Conservation (phyloP, 1,140 invertebrate species). For the Adoxophyes honmai region DNA sequence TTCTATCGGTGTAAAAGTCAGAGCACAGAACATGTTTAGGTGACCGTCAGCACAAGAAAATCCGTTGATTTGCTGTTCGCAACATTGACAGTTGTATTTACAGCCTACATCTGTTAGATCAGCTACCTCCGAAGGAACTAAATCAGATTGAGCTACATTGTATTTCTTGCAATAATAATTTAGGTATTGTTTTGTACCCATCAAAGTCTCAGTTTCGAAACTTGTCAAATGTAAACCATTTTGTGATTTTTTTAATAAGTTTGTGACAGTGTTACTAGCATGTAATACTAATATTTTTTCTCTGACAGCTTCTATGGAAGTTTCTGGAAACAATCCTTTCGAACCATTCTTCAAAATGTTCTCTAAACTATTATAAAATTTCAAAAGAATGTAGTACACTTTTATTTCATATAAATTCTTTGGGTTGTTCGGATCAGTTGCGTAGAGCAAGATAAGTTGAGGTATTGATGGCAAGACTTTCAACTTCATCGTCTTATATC, state of each 20-base stretch:
- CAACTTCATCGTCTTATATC: conserved; percentile 46
- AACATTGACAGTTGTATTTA: conserved; percentile 49
- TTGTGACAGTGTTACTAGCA: conserved; percentile 35
- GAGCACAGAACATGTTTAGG: conserved; percentile 51
- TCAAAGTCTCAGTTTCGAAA: conserved; percentile 38
- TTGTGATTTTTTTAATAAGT: conserved; percentile 30
- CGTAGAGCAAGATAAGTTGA: conserved; percentile 37
- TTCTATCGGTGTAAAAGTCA: conserved; percentile 55
- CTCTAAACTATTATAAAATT: conserved; percentile 38
- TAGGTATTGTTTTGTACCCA: conserved; percentile 41
- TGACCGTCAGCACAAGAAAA: conserved; percentile 49
- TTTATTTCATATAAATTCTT: conserved; percentile 49
- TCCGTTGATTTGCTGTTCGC: conserved; percentile 43
- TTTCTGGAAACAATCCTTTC: conserved; percentile 37
- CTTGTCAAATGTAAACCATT: conserved; percentile 18
- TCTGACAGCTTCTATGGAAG: conserved; percentile 37
- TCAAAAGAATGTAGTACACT: conserved; percentile 48
- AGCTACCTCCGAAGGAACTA: conserved; percentile 24
- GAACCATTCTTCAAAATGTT: conserved; percentile 26
- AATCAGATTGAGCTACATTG: conserved; percentile 25
- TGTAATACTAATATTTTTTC: conserved; percentile 44
- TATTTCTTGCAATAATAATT: conserved; percentile 46
- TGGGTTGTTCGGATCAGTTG: conserved; percentile 29
- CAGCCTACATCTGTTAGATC: conserved; percentile 16
- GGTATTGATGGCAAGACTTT: conserved; percentile 47